A percentile compares a stretch with the other conserved stretches of the same genome.
These are phyloP conservation scores for Helicoverpa assulta DNA, from an alignment of 2,888 invertebrate genomes.

Conservation along the genomic window DNA sequence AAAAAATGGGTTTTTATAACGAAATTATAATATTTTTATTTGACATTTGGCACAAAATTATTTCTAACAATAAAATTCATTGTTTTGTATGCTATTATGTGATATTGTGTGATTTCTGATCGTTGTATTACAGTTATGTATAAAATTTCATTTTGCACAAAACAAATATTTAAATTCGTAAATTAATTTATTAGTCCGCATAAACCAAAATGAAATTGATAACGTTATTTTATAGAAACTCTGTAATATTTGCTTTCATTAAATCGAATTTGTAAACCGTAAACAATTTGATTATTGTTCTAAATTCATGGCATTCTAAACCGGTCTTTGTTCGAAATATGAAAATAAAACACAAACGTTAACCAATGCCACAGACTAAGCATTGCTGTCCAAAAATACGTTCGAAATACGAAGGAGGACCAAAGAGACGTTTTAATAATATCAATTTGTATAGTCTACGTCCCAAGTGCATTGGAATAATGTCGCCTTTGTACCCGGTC, in stretches of 20 bases:
- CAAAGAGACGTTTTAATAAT: conserved; percentile 57
- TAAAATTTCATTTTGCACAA: too few relatives aligned
- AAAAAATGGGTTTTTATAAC: too few relatives aligned
- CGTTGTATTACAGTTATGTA: too few relatives aligned
- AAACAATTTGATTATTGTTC: neutral
- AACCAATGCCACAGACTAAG: conserved; percentile 19
- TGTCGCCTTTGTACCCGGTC: conserved; percentile 63
- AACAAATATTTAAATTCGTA: too few relatives aligned
- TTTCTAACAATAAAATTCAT: too few relatives aligned
- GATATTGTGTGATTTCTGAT: too few relatives aligned
- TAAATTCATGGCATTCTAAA: conserved; percentile 13
- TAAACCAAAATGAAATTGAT: too few relatives aligned
- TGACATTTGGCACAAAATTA: too few relatives aligned
- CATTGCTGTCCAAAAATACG: conserved; percentile 23
- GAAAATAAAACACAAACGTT: neutral
- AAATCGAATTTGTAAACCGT: neutral
- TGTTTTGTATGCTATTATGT: too few relatives aligned
- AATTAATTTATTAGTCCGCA: too few relatives aligned
- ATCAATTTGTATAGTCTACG: conserved; percentile 52
- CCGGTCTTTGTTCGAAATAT: neutral
- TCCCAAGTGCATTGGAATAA: conserved; percentile 52
- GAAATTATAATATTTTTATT: too few relatives aligned
- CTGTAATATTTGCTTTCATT: neutral
- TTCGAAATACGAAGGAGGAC: conserved; percentile 18
- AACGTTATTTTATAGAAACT: neutral